Evolutionary conservation across 2,113 vertebrate species (phyloP).

Genomic region (Albula glossodonta): DNA sequence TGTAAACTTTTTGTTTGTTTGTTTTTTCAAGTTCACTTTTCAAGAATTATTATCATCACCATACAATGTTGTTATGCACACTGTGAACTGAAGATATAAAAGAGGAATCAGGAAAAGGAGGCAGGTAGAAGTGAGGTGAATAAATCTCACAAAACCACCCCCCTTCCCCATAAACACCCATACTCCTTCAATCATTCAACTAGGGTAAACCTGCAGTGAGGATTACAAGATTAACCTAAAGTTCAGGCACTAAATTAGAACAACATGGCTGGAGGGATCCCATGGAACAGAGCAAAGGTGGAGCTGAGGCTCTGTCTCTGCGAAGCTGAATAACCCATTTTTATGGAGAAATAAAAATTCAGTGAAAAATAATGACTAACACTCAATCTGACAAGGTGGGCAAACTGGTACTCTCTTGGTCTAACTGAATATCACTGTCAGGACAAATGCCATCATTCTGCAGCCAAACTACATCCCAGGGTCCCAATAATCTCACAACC

Average conservation of each 20-base stretch:
- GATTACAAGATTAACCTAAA: slow-evolving; percentile 8
- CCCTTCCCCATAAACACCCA: neutral
- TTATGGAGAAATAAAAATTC: slow-evolving; percentile 1
- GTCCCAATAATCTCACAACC: neutral
- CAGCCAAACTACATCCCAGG: neutral
- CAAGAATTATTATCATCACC: neutral
- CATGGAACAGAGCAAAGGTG: neutral
- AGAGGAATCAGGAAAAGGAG: neutral
- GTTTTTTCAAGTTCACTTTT: neutral
- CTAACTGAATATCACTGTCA: neutral
- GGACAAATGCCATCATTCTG: neutral
- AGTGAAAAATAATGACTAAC: neutral
- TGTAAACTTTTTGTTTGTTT: neutral
- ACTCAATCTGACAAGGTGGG: neutral
- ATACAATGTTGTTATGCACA: neutral
- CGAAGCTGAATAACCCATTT: neutral
- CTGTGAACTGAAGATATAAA: neutral
- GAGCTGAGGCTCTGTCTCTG: neutral
- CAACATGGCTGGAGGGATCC: neutral
- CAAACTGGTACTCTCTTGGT: neutral
- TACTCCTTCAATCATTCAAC: neutral
- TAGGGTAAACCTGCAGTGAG: neutral
- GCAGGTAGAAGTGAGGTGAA: neutral
- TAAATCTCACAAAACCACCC: neutral
- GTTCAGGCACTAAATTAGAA: slow-evolving; percentile 16